Base-by-base conservation (phyloP, 2,888 invertebrate genomes). In the Piscicola geometra region DNA sequence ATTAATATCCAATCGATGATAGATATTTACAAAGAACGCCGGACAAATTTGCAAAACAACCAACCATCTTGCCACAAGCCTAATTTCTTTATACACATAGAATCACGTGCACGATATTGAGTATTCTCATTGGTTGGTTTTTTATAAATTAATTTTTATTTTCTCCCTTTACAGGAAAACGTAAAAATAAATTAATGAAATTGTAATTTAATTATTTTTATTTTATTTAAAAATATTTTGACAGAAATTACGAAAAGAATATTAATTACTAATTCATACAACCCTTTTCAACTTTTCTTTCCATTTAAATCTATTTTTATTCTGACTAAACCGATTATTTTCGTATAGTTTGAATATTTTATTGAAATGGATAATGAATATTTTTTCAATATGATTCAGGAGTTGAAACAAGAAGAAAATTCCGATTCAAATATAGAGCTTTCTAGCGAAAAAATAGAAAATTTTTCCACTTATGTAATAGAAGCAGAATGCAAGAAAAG, bases 401-500 rank as follows among this genome's bases (percentile, higher is more conserved):
- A 56, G 3, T 18, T 56, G n/a, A 56, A 56, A 56, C 60, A 56
- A 56, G 60, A 56, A 56, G n/a, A 56, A 18, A 3, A 18, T 56
- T 47, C 21, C n/a, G n/a, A n/a, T n/a, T 41, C 41, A 41, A 41
- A 41, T 25, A 21, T 56, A 56, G 60, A 56, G n/a, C 3, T 56
- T 15, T 5, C 9, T 25, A 56, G n/a, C n/a, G 60, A 56, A n/a
- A 9, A 56, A 9, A 25, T 56, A 9, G 41, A 9, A 41, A 41
- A 41, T 41, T 41, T 41, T 9, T 41, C 41, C 5, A 5, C 15
- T 15, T 52, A 32, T 33, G 52, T 28, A 30, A 32, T 60, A 36
- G 66, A 71, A 32, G 64, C 71, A 71, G 71, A 76, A 35, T 18
- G 71, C 30, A 76, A 71, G 41, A 70, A 68, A 32, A 66, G 76